phyloP scores from a whole-genome alignment of 2,113 vertebrate species.

The Sturnus vulgaris region DNA sequence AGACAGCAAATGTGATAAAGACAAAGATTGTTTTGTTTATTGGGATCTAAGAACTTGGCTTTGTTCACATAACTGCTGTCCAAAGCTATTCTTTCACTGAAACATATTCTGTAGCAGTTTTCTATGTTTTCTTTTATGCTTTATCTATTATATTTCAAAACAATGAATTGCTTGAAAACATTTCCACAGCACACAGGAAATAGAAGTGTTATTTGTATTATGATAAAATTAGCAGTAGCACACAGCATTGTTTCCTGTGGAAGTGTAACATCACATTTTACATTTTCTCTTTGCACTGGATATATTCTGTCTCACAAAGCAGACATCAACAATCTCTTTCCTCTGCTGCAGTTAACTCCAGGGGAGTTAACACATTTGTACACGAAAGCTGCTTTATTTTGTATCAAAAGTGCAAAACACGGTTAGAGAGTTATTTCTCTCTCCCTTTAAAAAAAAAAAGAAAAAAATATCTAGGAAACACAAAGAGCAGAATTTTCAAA shows the following conservation, averaged over 20 bases:
- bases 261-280: neutral
- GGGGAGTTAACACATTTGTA: neutral
- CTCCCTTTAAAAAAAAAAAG: neutral
- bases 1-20: neutral
- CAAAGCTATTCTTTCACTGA: neutral
- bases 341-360: neutral
- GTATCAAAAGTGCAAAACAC: neutral
- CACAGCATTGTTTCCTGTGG: neutral
- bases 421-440: neutral
- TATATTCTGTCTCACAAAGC: neutral
- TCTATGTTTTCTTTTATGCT: neutral
- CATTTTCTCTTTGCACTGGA: neutral
- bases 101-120: neutral
- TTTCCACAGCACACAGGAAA: neutral
- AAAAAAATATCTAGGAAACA: neutral
- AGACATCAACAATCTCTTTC: neutral
- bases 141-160: conserved; percentile 5
- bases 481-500: neutral
- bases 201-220: neutral
- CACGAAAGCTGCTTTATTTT: neutral
- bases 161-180: neutral
- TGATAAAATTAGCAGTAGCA: neutral
- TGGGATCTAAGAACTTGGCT: neutral
- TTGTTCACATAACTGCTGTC: neutral
- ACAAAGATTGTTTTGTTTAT: neutral